Conservation (phyloP, 1,140 invertebrate species). For the Pomacea maculata region DNA sequence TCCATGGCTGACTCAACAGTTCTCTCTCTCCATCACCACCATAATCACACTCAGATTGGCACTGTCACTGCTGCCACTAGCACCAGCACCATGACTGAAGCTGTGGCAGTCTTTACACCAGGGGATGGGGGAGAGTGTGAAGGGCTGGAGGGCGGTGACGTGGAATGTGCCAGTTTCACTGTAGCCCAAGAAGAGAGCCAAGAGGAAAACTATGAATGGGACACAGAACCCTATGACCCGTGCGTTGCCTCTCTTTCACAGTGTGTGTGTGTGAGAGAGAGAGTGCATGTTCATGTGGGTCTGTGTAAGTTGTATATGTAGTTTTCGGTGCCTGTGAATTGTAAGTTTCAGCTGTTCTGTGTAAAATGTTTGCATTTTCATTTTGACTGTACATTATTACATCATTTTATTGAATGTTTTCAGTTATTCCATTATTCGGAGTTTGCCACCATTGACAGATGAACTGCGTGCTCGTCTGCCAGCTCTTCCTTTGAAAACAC, state of each 20-base stretch:
- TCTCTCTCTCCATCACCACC: too few species aligned
- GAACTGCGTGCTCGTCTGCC: slow-evolving; percentile 87
- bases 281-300: not conserved
- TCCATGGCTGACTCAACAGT: not conserved
- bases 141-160: slow-evolving; percentile 7
- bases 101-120: slow-evolving; percentile 27
- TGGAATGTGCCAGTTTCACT: slow-evolving; percentile 23
- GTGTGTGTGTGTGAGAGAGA: not conserved
- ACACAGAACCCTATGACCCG: slow-evolving; percentile 79
- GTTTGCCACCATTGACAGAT: slow-evolving; percentile 86
- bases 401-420: slow-evolving; percentile 18
- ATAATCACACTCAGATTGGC: too few species aligned
- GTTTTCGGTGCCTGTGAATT: slow-evolving; percentile 8
- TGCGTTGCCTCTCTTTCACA: slow-evolving; percentile 41
- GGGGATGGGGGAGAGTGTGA: slow-evolving; percentile 23
- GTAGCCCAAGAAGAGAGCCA: slow-evolving; percentile 47
- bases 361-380: not conserved
- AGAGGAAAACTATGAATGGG: slow-evolving; percentile 69
- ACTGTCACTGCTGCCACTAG: not conserved
- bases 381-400: not conserved
- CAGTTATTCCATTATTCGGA: slow-evolving; percentile 88
- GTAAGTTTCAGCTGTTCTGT: not conserved
- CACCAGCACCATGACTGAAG: slow-evolving; percentile 8
- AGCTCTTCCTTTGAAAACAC: slow-evolving; percentile 90
- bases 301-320: not conserved